Conservation (phyloP, 1,140 invertebrate genomes). For the Hormaphis cornu region DNA sequence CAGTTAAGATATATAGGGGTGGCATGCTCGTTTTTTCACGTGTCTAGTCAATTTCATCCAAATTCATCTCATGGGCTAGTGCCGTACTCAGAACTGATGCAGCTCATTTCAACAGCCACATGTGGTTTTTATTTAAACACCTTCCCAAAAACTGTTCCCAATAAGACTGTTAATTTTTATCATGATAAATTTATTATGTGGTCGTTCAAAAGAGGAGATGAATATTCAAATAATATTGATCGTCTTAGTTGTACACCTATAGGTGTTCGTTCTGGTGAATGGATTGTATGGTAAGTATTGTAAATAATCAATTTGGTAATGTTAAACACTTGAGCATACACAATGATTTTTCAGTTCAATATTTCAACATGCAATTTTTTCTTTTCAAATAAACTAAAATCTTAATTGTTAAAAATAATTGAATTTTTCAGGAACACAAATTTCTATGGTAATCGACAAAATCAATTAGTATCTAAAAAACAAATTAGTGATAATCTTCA, state of each 20-base stretch:
- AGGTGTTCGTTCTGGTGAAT: conserved; percentile 41
- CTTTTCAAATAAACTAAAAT: background rate
- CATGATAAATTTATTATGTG: conserved; percentile 65
- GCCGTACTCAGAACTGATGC: conserved; percentile 65
- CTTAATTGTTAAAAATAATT: background rate
- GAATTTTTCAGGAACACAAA: conserved; percentile 47
- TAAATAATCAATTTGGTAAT: background rate
- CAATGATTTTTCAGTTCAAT: conserved; percentile 4
- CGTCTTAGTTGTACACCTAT: conserved; percentile 15
- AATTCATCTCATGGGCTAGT: conserved; percentile 58
- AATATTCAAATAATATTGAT: background rate
- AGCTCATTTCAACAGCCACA: conserved; percentile 69
- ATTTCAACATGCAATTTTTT: conserved; percentile 15
- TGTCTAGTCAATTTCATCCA: conserved; percentile 60
- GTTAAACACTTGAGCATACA: background rate
- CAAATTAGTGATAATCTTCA: conserved; percentile 57
- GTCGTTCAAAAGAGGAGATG: conserved; percentile 54
- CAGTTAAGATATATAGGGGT: conserved; percentile 68
- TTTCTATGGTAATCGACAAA: conserved; percentile 49
- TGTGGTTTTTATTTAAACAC: conserved; percentile 55
- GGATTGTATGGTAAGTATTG: conserved; percentile 43
- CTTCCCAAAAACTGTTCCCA: conserved; percentile 15
- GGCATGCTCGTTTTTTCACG: conserved; percentile 68
- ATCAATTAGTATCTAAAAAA: conserved; percentile 53
- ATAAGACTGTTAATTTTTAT: conserved; percentile 51